These are phyloP conservation scores for Hirtodrosophila histrioides DNA, from an alignment of 2,888 invertebrate genomes.

Conservation along the genomic window DNA sequence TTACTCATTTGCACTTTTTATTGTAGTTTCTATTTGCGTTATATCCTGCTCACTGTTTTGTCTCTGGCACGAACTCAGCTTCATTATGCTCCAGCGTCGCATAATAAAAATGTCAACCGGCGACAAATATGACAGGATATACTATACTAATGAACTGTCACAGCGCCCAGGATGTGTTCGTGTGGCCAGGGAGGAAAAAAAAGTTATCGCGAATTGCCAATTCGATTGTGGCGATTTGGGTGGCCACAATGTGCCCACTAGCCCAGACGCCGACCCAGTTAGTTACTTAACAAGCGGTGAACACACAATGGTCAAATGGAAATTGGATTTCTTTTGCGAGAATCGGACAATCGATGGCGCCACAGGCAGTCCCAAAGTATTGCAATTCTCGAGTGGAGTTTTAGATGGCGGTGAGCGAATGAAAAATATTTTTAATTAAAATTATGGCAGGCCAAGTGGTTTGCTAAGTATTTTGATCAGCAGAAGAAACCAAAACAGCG, in stretches of 20 bases:
- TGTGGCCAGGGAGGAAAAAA: conserved; percentile 2
- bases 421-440: conserved; percentile 55
- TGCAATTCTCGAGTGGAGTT: background rate
- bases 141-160: conserved; percentile 74
- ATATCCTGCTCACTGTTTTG: conserved; percentile 25
- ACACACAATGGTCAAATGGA: conserved; percentile 28
- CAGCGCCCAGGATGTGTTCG: conserved; percentile 32
- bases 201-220: conserved; percentile 35
- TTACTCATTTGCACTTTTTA: conserved; percentile 23
- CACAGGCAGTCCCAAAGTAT: conserved; percentile 26
- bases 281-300: conserved; percentile 23
- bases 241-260: background rate
- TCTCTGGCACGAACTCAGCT: conserved; percentile 22
- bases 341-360: conserved; percentile 43
- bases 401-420: background rate
- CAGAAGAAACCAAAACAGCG: conserved; percentile 7
- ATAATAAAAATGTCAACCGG: conserved; percentile 67
- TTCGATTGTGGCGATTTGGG: conserved; percentile 24
- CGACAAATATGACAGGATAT: conserved; percentile 72
- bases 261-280: conserved; percentile 13
- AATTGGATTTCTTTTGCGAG: conserved; percentile 45
- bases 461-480: conserved; percentile 25
- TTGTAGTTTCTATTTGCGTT: conserved; percentile 10
- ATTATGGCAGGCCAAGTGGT: conserved; percentile 37
- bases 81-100: conserved; percentile 44